phyloP scores from a whole-genome alignment of 2,888 invertebrate species.

The Cacoxenus indagator region DNA sequence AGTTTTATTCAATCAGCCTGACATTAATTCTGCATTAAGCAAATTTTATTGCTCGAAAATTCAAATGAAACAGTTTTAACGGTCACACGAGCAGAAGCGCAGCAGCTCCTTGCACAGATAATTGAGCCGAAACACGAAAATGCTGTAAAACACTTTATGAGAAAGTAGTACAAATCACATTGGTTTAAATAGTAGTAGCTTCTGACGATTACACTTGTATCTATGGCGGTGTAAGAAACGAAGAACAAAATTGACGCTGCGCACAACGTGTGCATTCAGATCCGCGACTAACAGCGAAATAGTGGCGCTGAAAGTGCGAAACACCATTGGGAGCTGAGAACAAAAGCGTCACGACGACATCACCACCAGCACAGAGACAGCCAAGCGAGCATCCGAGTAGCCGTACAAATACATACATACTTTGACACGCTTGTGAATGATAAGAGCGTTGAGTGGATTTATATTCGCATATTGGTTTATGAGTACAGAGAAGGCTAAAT shows the following conservation, averaged over 20 bases:
- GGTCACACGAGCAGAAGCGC: constrained; percentile 30
- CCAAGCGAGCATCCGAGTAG: constrained; percentile 26
- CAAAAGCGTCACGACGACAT: not conserved
- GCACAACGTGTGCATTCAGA: constrained; percentile 51
- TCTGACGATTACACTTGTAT: not conserved
- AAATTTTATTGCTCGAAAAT: constrained; percentile 55
- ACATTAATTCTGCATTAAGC: not conserved
- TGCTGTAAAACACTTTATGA: constrained; percentile 6
- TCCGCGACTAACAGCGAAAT: constrained; percentile 58
- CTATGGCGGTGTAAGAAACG: too few species aligned
- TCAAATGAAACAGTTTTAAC: constrained; percentile 50
- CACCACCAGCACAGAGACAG: constrained; percentile 13
- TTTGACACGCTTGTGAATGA: not conserved
- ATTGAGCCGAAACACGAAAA: not conserved
- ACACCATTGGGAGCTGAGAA: constrained; percentile 34
- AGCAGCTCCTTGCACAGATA: not conserved
- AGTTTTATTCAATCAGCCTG: not conserved
- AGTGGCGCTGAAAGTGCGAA: constrained; percentile 42
- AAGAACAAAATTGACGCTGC: constrained; percentile 5
- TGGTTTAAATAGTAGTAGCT: constrained; percentile 5
- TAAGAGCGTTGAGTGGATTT: constrained; percentile 1
- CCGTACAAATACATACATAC: not conserved
- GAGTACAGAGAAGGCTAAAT: not conserved
- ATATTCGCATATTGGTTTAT: not conserved
- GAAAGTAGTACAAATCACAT: too few species aligned